Conservation (phyloP, 2,113 vertebrate genomes). For the Embiotoca jacksoni region DNA sequence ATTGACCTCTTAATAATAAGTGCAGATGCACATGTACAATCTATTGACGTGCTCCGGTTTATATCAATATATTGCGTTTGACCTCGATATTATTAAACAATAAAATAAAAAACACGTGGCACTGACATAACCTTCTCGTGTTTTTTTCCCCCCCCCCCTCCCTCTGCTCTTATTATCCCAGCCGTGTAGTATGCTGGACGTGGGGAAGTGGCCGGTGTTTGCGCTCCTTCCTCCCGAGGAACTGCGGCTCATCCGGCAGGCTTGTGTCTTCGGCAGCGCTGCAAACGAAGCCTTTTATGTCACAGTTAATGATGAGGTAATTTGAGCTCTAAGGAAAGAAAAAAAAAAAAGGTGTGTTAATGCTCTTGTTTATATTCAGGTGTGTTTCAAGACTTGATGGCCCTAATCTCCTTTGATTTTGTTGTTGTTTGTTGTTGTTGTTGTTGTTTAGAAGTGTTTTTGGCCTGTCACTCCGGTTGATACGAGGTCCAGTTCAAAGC, state of each 20-base stretch:
- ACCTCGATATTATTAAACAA: no score
- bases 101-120: no score
- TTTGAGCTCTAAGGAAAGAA: neutral
- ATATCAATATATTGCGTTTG: no score
- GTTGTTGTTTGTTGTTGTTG: conserved; percentile 3
- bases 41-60: no score
- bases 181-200: conserved; percentile 93
- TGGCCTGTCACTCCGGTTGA: conserved; percentile 10
- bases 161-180: conserved; percentile 28
- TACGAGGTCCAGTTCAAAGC: conserved; percentile 40
- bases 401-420: conserved; percentile 11
- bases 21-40: no score
- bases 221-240: conserved; percentile 95
- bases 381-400: neutral
- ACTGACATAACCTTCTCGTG: neutral
- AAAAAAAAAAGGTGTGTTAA: neutral
- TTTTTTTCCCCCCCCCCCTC: neutral
- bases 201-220: conserved; percentile 98
- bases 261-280: conserved; percentile 95
- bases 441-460: neutral
- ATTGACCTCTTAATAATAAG: no score
- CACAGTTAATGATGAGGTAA: conserved; percentile 96
- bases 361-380: conserved; percentile 25
- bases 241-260: conserved; percentile 92
- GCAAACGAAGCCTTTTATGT: conserved; percentile 96